Evolutionary conservation across 1,140 invertebrate genomes (phyloP).

Genomic region (Drosophila parabipectinata): DNA sequence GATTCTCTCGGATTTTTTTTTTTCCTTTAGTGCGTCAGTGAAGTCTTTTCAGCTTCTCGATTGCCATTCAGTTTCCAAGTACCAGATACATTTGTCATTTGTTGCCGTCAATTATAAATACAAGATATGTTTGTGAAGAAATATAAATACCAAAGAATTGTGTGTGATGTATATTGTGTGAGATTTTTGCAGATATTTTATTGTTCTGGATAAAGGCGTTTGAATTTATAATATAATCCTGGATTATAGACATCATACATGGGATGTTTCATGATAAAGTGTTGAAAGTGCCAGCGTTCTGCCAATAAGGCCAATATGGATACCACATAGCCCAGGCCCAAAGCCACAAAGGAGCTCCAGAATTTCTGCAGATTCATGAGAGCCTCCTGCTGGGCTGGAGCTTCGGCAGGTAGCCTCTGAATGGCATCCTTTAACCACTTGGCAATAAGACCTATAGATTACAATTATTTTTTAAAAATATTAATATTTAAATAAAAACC

Average conservation of each 20-base stretch:
- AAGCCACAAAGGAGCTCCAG: slow-evolving; percentile 89
- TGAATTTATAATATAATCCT: slow-evolving; percentile 78
- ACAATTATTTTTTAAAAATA: background rate
- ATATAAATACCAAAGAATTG: background rate
- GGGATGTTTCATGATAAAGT: slow-evolving; percentile 87
- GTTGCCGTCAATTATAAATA: slow-evolving; percentile 36
- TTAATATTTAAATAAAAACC: background rate
- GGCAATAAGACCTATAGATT: slow-evolving; percentile 85
- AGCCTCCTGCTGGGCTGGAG: slow-evolving; percentile 86
- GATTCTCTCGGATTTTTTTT: background rate
- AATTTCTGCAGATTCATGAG: slow-evolving; percentile 91
- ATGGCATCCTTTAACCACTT: slow-evolving; percentile 92
- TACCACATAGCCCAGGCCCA: slow-evolving; percentile 88
- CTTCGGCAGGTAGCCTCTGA: slow-evolving; percentile 84
- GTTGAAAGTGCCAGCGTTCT: slow-evolving; percentile 89
- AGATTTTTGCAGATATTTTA: slow-evolving; percentile 2
- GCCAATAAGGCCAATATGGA: slow-evolving; percentile 85
- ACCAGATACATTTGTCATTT: slow-evolving; percentile 58
- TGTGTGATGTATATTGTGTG: background rate
- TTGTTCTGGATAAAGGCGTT: slow-evolving; percentile 51
- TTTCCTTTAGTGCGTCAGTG: slow-evolving; percentile 41
- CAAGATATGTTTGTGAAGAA: background rate
- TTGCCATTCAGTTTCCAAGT: slow-evolving; percentile 31
- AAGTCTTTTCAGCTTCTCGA: slow-evolving; percentile 46
- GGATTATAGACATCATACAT: slow-evolving; percentile 88